These are phyloP conservation scores for Scrobipalpa costella DNA, from an alignment of 2,888 invertebrate genomes.

Conservation along the genomic window DNA sequence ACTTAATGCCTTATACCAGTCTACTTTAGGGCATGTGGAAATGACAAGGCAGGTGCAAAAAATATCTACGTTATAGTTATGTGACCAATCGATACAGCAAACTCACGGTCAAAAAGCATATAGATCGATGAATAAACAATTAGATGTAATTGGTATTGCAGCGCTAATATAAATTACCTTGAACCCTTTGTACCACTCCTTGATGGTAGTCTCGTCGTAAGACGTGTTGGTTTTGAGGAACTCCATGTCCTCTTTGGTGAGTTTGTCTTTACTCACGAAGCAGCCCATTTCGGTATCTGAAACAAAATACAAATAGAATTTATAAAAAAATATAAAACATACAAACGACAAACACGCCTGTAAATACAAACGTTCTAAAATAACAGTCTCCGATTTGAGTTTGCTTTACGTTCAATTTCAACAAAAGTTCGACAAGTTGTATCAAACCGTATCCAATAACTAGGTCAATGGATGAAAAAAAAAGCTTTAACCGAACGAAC, in stretches of 20 bases:
- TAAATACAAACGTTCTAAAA: neutral
- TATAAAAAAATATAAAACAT: no score
- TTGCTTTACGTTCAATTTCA: neutral
- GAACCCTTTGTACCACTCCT: conserved; percentile 99
- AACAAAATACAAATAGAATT: conserved; percentile 51
- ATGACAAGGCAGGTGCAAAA: no score
- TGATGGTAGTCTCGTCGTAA: conserved; percentile 99
- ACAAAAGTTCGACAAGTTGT: neutral
- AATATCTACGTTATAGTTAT: no score
- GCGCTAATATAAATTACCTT: conserved; percentile 84
- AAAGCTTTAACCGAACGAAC: neutral
- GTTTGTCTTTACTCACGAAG: conserved; percentile 96
- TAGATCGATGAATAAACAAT: neutral
- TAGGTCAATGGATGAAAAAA: neutral
- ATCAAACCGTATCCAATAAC: neutral
- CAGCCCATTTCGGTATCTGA: conserved; percentile 88
- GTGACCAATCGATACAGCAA: no score
- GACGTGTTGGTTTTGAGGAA: conserved; percentile 98
- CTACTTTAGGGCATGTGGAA: no score
- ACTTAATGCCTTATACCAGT: no score
- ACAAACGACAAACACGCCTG: no score
- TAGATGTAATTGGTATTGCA: neutral
- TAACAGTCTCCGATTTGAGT: neutral
- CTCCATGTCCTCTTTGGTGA: conserved; percentile 99
- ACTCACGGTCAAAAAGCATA: neutral